Conservation (phyloP, 2,797 vertebrate species). For the Megaceryle alcyon region DNA sequence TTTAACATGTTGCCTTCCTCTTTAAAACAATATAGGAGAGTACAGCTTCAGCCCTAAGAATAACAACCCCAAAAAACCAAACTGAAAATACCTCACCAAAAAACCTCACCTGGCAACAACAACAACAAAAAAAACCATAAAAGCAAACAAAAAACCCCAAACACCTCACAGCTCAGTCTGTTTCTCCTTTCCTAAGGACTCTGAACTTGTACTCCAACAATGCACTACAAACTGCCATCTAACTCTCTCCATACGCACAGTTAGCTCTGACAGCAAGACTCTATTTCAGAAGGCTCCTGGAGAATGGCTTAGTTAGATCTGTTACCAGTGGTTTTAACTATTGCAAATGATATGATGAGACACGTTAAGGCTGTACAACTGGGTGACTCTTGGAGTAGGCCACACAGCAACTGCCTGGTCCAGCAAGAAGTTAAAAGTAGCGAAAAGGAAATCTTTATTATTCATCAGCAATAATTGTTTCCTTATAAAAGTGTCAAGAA, state of each 20-base stretch:
- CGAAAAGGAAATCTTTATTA: constrained; percentile 5
- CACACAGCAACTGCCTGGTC: not conserved
- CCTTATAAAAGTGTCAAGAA: not conserved
- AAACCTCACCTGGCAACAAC: not conserved
- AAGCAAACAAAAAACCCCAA: not conserved
- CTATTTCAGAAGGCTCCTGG: not conserved
- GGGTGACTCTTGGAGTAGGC: not conserved
- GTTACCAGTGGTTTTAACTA: not conserved
- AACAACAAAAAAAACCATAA: not conserved
- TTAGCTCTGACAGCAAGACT: not conserved
- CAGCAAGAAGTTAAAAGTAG: not conserved
- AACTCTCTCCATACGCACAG: not conserved
- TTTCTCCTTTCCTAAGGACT: not conserved
- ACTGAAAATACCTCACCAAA: not conserved
- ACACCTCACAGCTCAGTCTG: not conserved
- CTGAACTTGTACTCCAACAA: not conserved
- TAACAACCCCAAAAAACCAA: not conserved
- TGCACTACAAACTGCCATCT: not conserved
- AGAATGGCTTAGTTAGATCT: not conserved
- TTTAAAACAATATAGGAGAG: not conserved
- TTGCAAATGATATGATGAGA: not conserved
- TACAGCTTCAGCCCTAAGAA: not conserved
- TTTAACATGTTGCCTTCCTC: not conserved
- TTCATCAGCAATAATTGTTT: not conserved
- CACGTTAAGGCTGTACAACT: fast-evolving